A percentile compares a stretch with the other conserved stretches of the same genome.
phyloP scores from a whole-genome alignment of 2,113 vertebrate species.

The Gallinago jamesoni region DNA sequence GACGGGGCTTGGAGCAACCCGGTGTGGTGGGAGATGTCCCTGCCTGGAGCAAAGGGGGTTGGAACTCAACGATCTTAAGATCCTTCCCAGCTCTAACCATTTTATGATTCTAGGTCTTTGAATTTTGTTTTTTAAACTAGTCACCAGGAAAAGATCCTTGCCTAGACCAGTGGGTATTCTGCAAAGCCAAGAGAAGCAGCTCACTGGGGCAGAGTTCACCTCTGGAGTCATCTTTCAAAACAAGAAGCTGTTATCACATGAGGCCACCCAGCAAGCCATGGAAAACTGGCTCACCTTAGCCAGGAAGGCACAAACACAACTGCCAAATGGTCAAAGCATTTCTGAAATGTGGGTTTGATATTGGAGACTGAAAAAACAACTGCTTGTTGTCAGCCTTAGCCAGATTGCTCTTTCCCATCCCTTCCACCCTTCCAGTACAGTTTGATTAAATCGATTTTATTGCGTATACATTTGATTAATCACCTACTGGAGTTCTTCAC shows the following conservation, averaged over 20 bases:
- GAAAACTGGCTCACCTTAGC: neutral
- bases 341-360: neutral
- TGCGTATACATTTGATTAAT: neutral
- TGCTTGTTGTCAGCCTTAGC: neutral
- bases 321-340: neutral
- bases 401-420: neutral
- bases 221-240: slow-evolving; percentile 30
- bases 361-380: neutral
- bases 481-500: neutral
- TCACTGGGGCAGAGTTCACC: neutral
- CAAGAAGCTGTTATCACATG: neutral
- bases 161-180: neutral
- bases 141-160: neutral
- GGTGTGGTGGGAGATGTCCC: neutral
- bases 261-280: neutral
- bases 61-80: neutral
- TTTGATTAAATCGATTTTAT: neutral
- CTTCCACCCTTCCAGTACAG: neutral
- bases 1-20: neutral
- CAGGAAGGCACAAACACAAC: neutral
- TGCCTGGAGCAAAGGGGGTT: neutral
- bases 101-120: neutral
- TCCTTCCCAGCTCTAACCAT: neutral
- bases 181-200: neutral
- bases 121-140: neutral